Evolutionary conservation across 1,140 invertebrate species (phyloP).

Genomic region (Linepithema humile): DNA sequence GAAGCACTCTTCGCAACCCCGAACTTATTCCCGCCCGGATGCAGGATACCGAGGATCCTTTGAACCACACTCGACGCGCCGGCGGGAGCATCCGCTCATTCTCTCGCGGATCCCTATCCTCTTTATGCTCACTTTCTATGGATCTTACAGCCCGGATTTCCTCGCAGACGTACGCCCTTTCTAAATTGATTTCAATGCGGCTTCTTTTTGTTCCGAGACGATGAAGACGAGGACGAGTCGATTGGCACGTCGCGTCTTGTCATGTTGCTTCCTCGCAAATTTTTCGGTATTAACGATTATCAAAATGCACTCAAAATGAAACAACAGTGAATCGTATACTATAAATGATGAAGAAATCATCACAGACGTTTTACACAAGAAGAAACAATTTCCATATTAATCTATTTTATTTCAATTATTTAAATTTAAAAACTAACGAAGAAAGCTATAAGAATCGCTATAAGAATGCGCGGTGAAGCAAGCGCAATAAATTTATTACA

Average conservation of each 20-base stretch:
- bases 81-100: conserved; percentile 49
- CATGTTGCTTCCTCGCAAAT: neutral
- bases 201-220: conserved; percentile 80
- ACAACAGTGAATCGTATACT: neutral
- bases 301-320: neutral
- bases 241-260: neutral
- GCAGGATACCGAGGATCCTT: conserved; percentile 52
- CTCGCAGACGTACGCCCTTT: conserved; percentile 74
- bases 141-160: conserved; percentile 82
- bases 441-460: too few species aligned
- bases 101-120: conserved; percentile 61
- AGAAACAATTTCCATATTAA: neutral
- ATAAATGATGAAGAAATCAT: neutral
- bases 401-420: too few species aligned
- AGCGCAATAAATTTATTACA: too few species aligned
- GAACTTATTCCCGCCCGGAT: conserved; percentile 43
- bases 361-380: neutral
- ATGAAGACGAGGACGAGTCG: neutral
- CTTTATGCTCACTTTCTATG: conserved; percentile 79
- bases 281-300: neutral
- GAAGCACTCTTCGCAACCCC: conserved; percentile 13
- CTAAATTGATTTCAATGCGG: conserved; percentile 81
- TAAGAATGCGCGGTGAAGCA: too few species aligned
- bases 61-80: conserved; percentile 40
- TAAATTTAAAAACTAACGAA: too few species aligned